Evolutionary conservation across 2,113 vertebrate genomes (phyloP).

Genomic region (Cervus canadensis): DNA sequence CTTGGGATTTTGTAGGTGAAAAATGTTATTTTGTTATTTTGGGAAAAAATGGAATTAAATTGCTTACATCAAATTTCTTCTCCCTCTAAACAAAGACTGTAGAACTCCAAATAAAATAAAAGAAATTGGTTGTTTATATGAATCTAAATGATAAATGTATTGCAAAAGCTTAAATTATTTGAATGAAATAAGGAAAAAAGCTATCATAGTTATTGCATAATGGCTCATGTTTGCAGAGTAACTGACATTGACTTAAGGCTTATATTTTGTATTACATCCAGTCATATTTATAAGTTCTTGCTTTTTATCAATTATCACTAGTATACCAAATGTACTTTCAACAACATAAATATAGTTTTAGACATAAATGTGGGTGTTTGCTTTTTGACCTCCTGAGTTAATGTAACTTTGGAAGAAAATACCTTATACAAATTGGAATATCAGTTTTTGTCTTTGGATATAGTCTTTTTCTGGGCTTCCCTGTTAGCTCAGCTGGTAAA

Average conservation of each 20-base stretch:
- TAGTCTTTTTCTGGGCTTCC: background rate
- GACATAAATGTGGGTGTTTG: background rate
- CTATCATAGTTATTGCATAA: background rate
- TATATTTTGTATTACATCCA: background rate
- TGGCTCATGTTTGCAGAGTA: background rate
- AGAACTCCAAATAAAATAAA: constrained; percentile 25
- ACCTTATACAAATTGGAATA: background rate
- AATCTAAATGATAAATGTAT: background rate
- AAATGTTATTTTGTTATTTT: background rate
- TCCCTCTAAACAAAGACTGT: background rate
- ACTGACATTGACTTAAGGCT: background rate
- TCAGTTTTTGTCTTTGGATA: background rate
- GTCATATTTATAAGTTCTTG: background rate
- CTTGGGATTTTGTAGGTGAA: constrained; percentile 41
- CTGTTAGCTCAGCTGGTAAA: background rate
- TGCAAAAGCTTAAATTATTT: constrained; percentile 1
- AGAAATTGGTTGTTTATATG: background rate
- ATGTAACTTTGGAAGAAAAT: background rate
- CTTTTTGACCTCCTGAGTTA: constrained; percentile 2
- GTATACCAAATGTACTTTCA: background rate
- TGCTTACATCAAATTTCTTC: background rate
- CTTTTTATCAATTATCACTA: background rate
- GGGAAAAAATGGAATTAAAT: background rate
- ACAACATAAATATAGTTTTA: background rate
- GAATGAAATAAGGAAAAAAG: background rate